Conservation (phyloP, 1,140 invertebrate genomes). For the Sinonovacula constricta region DNA sequence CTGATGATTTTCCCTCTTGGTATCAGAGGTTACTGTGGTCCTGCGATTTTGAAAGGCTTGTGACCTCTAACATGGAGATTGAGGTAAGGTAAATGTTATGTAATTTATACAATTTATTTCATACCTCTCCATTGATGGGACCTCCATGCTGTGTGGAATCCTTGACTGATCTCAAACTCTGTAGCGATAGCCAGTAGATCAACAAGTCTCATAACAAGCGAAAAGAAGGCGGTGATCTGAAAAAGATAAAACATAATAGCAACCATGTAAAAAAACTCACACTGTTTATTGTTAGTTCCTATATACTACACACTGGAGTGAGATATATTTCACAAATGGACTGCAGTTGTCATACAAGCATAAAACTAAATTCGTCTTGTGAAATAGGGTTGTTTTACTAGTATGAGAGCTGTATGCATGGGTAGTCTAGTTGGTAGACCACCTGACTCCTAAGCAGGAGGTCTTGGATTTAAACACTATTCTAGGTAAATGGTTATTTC, state of each 20-base stretch:
- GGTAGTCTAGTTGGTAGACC: too few relatives aligned
- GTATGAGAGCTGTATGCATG: too few relatives aligned
- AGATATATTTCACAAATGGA: background rate
- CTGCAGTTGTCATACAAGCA: background rate
- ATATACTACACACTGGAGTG: background rate
- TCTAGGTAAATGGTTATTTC: too few relatives aligned
- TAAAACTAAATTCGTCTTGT: conserved; percentile 1
- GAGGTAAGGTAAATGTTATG: background rate
- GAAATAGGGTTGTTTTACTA: too few relatives aligned
- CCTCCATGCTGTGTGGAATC: conserved; percentile 67
- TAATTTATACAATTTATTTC: too few relatives aligned
- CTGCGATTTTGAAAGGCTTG: too few relatives aligned
- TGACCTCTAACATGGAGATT: too few relatives aligned
- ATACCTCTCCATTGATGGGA: conserved; percentile 68
- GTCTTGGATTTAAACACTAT: too few relatives aligned
- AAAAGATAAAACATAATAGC: conserved; percentile 25
- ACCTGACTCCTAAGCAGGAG: too few relatives aligned
- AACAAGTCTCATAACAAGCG: conserved; percentile 62
- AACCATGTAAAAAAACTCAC: too few relatives aligned
- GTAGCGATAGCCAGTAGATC: conserved; percentile 63
- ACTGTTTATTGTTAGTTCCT: background rate
- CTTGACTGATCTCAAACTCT: conserved; percentile 70
- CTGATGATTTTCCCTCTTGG: too few relatives aligned
- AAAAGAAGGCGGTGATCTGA: conserved; percentile 64
- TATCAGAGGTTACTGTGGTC: too few relatives aligned